phyloP scores from a whole-genome alignment of 2,888 invertebrate species.

The Drosophila quasianomalipes region DNA sequence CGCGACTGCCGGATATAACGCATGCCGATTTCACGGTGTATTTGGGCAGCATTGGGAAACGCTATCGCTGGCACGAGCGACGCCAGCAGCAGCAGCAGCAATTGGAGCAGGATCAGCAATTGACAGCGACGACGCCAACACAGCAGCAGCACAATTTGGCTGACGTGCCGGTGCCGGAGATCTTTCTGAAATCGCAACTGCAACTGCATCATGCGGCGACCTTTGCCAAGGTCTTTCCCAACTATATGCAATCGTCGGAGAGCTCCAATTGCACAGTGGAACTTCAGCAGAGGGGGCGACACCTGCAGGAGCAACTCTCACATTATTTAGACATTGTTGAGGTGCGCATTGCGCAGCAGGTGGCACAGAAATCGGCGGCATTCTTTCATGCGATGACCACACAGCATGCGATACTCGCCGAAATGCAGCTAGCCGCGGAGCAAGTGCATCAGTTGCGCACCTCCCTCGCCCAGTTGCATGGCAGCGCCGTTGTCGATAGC shows the following conservation, averaged over 20 bases:
- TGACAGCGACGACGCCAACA: background rate
- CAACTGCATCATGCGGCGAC: slow-evolving; percentile 92
- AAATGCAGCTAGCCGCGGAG: slow-evolving; percentile 93
- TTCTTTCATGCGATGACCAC: slow-evolving; percentile 99
- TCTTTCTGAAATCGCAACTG: slow-evolving; percentile 93
- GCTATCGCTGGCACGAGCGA: slow-evolving; percentile 88
- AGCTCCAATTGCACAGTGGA: slow-evolving; percentile 49
- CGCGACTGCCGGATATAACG: slow-evolving; percentile 93
- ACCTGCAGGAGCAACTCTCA: slow-evolving; percentile 95
- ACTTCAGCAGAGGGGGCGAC: slow-evolving; percentile 87
- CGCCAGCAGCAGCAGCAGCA: slow-evolving; percentile 89
- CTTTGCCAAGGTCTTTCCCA: slow-evolving; percentile 94
- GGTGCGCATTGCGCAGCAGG: slow-evolving; percentile 84
- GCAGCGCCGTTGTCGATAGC: slow-evolving; percentile 92
- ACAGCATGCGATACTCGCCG: slow-evolving; percentile 98
- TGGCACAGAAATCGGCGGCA: slow-evolving; percentile 96
- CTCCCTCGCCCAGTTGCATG: slow-evolving; percentile 92
- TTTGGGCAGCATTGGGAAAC: slow-evolving; percentile 91
- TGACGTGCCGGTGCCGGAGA: slow-evolving; percentile 92
- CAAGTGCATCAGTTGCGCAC: slow-evolving; percentile 91
- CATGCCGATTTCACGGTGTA: slow-evolving; percentile 95
- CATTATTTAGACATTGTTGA: slow-evolving; percentile 98
- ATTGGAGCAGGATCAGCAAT: slow-evolving; percentile 74
- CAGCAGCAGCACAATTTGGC: slow-evolving; percentile 86
- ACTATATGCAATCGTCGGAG: slow-evolving; percentile 85